Evolutionary conservation across 1,140 invertebrate species (phyloP).

Genomic region (Drosophila albomicans): DNA sequence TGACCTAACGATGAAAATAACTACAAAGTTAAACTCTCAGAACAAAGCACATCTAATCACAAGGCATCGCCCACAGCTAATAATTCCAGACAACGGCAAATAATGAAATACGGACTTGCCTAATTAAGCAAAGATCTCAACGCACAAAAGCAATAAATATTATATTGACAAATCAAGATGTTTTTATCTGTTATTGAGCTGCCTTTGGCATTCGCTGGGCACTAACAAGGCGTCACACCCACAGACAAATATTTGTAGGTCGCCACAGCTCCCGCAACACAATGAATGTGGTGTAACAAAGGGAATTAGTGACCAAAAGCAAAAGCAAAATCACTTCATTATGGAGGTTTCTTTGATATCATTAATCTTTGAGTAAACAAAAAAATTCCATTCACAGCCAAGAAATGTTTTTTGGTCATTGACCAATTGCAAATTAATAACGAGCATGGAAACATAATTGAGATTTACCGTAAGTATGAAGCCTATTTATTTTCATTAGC

Average conservation of each 20-base stretch:
- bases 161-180: conserved; percentile 81
- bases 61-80: conserved; percentile 31
- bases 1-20: no score
- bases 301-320: conserved; percentile 26
- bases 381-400: conserved; percentile 36
- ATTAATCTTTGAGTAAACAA: conserved; percentile 68
- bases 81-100: conserved; percentile 55
- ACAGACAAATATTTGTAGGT: background rate
- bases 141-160: conserved; percentile 74
- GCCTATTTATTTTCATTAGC: conserved; percentile 64
- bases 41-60: background rate
- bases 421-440: conserved; percentile 53
- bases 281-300: conserved; percentile 54
- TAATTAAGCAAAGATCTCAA: conserved; percentile 70
- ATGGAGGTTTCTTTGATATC: conserved; percentile 58
- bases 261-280: conserved; percentile 6
- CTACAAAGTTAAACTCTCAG: background rate
- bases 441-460: conserved; percentile 72
- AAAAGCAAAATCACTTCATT: conserved; percentile 73
- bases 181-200: conserved; percentile 60
- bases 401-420: conserved; percentile 38
- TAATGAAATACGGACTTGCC: conserved; percentile 60
- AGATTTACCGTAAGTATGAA: conserved; percentile 66
- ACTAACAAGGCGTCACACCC: conserved; percentile 31
- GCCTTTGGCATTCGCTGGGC: conserved; percentile 35